phyloP scores from a whole-genome alignment of 2,797 vertebrate species.

The Discoglossus pictus region DNA sequence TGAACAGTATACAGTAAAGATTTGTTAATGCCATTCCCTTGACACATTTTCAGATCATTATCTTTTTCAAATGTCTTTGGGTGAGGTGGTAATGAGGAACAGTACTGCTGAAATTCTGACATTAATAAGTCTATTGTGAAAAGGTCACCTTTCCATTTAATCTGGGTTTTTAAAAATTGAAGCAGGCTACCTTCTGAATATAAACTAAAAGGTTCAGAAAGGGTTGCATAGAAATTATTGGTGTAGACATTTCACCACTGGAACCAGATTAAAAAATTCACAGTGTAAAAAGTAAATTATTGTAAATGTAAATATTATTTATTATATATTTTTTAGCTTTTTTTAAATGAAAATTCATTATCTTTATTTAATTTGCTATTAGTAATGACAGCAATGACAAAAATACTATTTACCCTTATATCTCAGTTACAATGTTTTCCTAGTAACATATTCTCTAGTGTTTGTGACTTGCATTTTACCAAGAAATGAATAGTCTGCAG shows the following conservation, averaged over 20 bases:
- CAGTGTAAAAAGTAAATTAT: no score
- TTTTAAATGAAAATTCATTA: no score
- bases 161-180: conserved; percentile 55
- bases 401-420: no score
- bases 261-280: no score
- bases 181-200: conserved; percentile 61
- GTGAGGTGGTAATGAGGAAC: conserved; percentile 58
- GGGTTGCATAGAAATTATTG: not conserved
- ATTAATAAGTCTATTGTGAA: conserved; percentile 61
- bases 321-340: no score
- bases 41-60: conserved; percentile 59
- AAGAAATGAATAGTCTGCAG: no score
- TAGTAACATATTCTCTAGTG: no score
- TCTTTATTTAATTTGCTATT: no score
- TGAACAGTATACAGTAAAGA: conserved; percentile 41
- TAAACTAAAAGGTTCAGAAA: not conserved
- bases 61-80: conserved; percentile 55
- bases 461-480: no score
- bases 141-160: conserved; percentile 67
- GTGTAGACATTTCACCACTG: not conserved
- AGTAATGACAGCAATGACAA: no score
- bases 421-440: no score
- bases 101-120: conserved; percentile 60
- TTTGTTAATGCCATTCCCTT: conserved; percentile 43
- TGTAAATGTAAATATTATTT: no score